Percentiles rank a stretch among this genome's conserved stretches.
These are phyloP conservation scores for Amphiduros pacificus DNA, from an alignment of 2,888 invertebrate genomes.

Conservation along the genomic window DNA sequence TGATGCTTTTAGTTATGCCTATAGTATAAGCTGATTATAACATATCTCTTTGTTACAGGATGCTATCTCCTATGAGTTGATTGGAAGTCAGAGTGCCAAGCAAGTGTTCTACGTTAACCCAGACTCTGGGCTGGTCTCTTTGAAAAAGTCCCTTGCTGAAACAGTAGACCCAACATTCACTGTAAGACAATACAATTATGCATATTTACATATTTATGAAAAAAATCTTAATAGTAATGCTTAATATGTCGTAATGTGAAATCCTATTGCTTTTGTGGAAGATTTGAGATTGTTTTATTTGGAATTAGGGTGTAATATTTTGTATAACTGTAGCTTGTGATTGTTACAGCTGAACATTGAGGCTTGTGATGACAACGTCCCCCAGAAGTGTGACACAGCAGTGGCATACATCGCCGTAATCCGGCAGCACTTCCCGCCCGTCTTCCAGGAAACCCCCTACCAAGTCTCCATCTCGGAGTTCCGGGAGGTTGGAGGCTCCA, in stretches of 20 bases:
- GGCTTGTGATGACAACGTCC: constrained; percentile 32
- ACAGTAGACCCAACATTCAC: constrained; percentile 29
- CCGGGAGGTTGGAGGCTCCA: constrained; percentile 22
- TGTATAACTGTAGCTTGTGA: neutral
- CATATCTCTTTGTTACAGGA: too few relatives aligned
- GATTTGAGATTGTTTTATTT: too few relatives aligned
- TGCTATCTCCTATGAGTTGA: constrained; percentile 27
- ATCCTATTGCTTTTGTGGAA: too few relatives aligned
- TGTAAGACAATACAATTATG: too few relatives aligned
- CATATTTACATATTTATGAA: too few relatives aligned
- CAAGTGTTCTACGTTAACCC: constrained; percentile 34
- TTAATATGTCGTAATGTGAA: too few relatives aligned
- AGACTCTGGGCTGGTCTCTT: constrained; percentile 29
- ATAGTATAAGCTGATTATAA: neutral
- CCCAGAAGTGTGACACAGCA: constrained; percentile 31
- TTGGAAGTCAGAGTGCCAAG: constrained; percentile 26
- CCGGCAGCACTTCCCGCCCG: constrained; percentile 26
- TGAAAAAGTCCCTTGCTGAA: constrained; percentile 30
- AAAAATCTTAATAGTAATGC: too few relatives aligned
- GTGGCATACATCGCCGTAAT: constrained; percentile 23
- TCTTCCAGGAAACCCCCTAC: constrained; percentile 36
- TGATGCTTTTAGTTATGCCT: neutral
- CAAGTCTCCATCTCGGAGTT: constrained; percentile 36
- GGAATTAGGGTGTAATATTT: too few relatives aligned
- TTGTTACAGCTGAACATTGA: constrained; percentile 29